Evolutionary conservation across 2,797 vertebrate species (phyloP).

Genomic region (Cynopterus sphinx): DNA sequence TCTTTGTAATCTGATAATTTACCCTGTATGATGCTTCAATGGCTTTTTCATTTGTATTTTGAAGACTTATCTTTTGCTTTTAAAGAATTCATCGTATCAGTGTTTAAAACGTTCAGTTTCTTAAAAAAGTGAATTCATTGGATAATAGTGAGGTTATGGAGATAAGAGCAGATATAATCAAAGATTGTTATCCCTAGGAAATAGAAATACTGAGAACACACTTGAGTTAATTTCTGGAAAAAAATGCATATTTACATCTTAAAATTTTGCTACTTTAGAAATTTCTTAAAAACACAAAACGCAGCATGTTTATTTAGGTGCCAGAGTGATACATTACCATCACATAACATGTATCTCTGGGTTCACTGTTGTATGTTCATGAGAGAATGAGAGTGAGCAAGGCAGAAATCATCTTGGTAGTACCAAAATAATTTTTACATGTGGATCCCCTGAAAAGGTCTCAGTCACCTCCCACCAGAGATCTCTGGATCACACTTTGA

Average conservation of each 20-base stretch:
- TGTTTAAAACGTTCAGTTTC: neutral
- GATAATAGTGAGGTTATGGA: neutral
- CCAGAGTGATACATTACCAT: neutral
- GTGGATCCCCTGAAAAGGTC: neutral
- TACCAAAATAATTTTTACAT: neutral
- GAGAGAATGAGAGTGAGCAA: neutral
- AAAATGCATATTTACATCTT: neutral
- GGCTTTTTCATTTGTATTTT: neutral
- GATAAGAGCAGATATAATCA: neutral
- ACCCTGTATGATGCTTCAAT: neutral
- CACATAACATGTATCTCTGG: neutral
- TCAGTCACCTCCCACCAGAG: neutral
- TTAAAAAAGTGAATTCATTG: neutral
- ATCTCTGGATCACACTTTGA: neutral
- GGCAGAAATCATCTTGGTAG: neutral
- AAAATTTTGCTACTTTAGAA: neutral
- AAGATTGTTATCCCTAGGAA: neutral
- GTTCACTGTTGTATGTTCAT: neutral
- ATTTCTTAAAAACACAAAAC: neutral
- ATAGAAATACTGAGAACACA: neutral
- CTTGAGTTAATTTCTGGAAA: neutral
- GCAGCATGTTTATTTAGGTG: neutral
- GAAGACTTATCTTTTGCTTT: neutral
- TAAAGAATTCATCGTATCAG: neutral
- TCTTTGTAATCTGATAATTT: neutral